These are phyloP conservation scores for Choloepus hoffmanni DNA, from an alignment of 2,113 vertebrate genomes.

Conservation along the genomic window DNA sequence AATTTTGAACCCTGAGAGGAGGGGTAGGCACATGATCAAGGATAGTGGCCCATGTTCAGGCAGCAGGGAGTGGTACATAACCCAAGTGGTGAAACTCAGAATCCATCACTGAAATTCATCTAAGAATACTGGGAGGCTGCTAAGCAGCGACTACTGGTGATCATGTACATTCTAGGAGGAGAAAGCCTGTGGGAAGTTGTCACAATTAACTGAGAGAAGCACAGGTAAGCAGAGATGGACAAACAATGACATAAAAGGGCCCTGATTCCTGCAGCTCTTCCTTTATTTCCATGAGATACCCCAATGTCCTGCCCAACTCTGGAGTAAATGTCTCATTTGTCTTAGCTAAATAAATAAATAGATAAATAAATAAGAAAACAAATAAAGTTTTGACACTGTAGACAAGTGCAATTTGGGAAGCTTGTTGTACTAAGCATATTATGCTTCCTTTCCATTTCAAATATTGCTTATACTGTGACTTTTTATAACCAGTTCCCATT, in stretches of 20 bases:
- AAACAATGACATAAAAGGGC: neutral
- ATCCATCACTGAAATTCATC: too few relatives aligned
- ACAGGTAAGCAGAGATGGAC: neutral
- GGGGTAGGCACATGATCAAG: too few relatives aligned
- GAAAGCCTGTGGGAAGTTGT: neutral
- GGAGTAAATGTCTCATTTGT: neutral
- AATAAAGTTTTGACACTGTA: neutral
- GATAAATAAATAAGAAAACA: too few relatives aligned
- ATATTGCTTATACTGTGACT: slow-evolving; percentile 34
- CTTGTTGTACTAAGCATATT: neutral
- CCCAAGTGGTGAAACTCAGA: too few relatives aligned
- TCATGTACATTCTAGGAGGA: neutral
- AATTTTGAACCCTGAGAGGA: neutral
- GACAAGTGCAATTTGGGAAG: neutral
- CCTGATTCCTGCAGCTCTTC: neutral
- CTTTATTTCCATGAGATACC: neutral
- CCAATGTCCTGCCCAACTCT: neutral
- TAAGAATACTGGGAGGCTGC: too few relatives aligned
- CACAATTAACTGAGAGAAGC: neutral
- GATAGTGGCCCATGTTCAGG: too few relatives aligned
- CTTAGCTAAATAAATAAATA: neutral
- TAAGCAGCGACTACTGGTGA: too few relatives aligned
- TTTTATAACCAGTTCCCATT: slow-evolving; percentile 48
- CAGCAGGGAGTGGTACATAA: too few relatives aligned
- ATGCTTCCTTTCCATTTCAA: neutral